Evolutionary conservation across 2,113 vertebrate genomes (phyloP).

Genomic region (Falcunculus frontatus): DNA sequence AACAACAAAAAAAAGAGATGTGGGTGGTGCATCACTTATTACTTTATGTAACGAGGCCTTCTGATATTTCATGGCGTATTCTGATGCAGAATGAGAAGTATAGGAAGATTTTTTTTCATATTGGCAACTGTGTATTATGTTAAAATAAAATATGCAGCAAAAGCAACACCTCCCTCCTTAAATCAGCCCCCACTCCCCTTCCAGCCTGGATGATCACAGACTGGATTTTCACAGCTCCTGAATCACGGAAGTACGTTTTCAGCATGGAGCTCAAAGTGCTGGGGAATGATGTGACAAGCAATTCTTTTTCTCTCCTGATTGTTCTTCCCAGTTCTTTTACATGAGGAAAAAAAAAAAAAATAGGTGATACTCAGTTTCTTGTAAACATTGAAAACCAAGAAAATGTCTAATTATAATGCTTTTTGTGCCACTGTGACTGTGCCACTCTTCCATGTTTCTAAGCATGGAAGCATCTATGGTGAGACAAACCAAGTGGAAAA

Average conservation of each 20-base stretch:
- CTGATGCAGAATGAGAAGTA: neutral
- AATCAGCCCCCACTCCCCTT: neutral
- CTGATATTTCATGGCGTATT: neutral
- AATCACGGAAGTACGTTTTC: neutral
- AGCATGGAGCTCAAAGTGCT: neutral
- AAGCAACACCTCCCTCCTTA: neutral
- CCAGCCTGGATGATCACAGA: neutral
- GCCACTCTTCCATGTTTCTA: neutral
- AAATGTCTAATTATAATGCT: neutral
- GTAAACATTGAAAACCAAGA: neutral
- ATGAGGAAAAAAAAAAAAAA: neutral
- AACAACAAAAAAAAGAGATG: neutral
- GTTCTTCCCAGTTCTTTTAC: neutral
- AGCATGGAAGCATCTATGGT: neutral
- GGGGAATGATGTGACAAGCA: neutral
- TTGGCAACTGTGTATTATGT: neutral
- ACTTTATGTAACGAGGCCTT: neutral
- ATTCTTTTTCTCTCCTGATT: neutral
- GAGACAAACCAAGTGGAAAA: neutral
- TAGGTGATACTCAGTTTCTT: neutral
- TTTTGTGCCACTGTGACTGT: neutral
- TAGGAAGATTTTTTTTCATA: neutral
- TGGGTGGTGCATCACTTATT: neutral
- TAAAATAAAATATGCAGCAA: constrained; percentile 11
- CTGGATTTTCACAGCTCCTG: constrained; percentile 8